phyloP scores from a whole-genome alignment of 2,888 invertebrate species.

The Nipponacmea schrenckii region DNA sequence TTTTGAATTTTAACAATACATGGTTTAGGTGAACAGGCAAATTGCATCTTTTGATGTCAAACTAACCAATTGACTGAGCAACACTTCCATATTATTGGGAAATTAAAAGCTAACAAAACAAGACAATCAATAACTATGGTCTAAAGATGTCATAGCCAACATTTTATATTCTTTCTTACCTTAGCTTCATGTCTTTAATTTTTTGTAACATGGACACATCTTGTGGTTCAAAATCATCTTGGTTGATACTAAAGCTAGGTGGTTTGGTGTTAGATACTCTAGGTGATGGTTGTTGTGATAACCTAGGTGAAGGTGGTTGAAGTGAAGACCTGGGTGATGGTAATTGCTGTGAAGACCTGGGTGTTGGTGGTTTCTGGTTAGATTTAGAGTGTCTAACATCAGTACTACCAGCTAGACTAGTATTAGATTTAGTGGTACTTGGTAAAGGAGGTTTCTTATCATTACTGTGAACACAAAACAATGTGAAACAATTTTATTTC shows the following conservation, averaged over 20 bases:
- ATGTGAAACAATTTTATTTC: too few species aligned
- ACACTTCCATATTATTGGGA: too few species aligned
- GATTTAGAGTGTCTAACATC: background rate
- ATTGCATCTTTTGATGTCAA: too few species aligned
- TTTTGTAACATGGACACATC: slow-evolving; percentile 51
- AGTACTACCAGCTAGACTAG: background rate
- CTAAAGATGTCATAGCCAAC: too few species aligned
- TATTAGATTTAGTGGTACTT: background rate
- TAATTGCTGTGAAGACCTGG: background rate
- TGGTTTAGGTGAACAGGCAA: too few species aligned
- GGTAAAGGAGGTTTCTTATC: background rate
- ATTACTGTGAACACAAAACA: background rate
- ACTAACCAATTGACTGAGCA: too few species aligned
- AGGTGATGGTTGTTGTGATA: background rate
- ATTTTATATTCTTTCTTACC: slow-evolving; percentile 33
- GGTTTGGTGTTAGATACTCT: slow-evolving; percentile 14
- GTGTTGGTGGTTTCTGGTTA: slow-evolving; percentile 24
- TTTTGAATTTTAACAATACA: too few species aligned
- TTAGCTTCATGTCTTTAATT: slow-evolving; percentile 54
- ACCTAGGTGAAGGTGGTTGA: too few species aligned
- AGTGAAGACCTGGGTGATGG: background rate
- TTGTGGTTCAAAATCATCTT: slow-evolving; percentile 34
- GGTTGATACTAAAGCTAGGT: slow-evolving; percentile 23
- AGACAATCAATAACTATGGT: too few species aligned
- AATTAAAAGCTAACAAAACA: too few species aligned